Conservation (phyloP, 2,888 invertebrate species). For the Portevinia maculata region DNA sequence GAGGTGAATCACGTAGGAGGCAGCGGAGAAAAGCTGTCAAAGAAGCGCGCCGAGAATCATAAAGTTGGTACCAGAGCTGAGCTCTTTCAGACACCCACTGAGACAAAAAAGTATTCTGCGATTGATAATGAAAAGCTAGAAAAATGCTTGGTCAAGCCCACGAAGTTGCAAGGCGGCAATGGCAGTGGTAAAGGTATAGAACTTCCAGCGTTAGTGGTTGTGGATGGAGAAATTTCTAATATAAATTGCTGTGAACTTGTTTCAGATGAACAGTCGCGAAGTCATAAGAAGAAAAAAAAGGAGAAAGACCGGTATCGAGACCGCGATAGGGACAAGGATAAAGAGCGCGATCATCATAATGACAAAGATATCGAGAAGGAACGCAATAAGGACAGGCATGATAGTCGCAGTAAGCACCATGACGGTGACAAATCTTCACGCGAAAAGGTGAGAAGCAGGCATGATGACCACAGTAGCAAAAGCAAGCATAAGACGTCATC, state of each 20-base stretch:
- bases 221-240: neutral
- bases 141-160: conserved; percentile 37
- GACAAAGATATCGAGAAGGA: conserved; percentile 50
- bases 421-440: conserved; percentile 30
- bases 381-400: conserved; percentile 53
- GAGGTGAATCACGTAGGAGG: conserved; percentile 71
- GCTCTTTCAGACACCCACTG: conserved; percentile 58
- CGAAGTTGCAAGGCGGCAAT: conserved; percentile 49
- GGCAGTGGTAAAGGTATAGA: conserved; percentile 61
- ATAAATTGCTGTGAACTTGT: conserved; percentile 15
- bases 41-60: conserved; percentile 70
- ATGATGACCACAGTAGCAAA: conserved; percentile 64
- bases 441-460: conserved; percentile 75
- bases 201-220: neutral
- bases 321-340: conserved; percentile 72
- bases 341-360: conserved; percentile 55
- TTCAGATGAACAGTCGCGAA: conserved; percentile 77
- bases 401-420: conserved; percentile 52
- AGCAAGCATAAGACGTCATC: conserved; percentile 67
- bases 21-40: conserved; percentile 68
- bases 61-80: conserved; percentile 45
- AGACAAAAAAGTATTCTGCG: conserved; percentile 63
- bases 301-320: conserved; percentile 79
- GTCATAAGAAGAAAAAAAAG: conserved; percentile 82
- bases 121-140: conserved; percentile 46